phyloP scores from a whole-genome alignment of 1,140 invertebrate species.

The Cheumatopsyche charites region DNA sequence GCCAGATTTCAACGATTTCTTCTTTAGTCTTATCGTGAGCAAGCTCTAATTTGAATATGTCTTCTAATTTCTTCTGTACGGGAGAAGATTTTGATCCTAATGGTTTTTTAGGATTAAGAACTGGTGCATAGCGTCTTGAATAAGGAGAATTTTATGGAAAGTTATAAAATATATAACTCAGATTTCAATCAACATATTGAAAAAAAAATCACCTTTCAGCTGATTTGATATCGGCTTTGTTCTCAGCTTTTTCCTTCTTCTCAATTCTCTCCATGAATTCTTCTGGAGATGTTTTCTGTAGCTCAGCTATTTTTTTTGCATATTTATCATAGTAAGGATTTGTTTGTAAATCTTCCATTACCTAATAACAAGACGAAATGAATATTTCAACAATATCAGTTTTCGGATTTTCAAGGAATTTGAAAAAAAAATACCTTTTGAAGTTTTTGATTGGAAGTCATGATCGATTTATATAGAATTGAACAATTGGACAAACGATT shows the following conservation, averaged over 20 bases:
- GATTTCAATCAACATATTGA: not conserved
- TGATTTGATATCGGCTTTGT: constrained; percentile 44
- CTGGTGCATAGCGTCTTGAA: constrained; percentile 63
- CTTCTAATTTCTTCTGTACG: constrained; percentile 65
- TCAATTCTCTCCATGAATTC: constrained; percentile 75
- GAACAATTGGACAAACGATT: constrained; percentile 1
- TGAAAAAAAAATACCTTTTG: constrained; percentile 52
- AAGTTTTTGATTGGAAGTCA: constrained; percentile 59
- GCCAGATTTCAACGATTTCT: constrained; percentile 81
- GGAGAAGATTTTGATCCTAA: constrained; percentile 50
- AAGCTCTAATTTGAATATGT: constrained; percentile 82
- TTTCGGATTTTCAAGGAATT: not conserved
- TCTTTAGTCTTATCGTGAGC: constrained; percentile 73
- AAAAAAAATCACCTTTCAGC: constrained; percentile 35
- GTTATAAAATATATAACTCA: not conserved
- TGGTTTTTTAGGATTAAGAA: constrained; percentile 62
- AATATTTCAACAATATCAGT: not conserved
- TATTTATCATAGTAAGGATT: constrained; percentile 88
- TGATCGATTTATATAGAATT: constrained; percentile 52
- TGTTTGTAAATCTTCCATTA: constrained; percentile 68
- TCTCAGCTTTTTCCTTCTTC: constrained; percentile 61
- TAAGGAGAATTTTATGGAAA: constrained; percentile 46
- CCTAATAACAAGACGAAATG: constrained; percentile 51
- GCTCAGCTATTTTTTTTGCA: constrained; percentile 73
- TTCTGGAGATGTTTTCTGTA: constrained; percentile 77